phyloP scores from a whole-genome alignment of 1,140 invertebrate species.

The Olivierus martensii region DNA sequence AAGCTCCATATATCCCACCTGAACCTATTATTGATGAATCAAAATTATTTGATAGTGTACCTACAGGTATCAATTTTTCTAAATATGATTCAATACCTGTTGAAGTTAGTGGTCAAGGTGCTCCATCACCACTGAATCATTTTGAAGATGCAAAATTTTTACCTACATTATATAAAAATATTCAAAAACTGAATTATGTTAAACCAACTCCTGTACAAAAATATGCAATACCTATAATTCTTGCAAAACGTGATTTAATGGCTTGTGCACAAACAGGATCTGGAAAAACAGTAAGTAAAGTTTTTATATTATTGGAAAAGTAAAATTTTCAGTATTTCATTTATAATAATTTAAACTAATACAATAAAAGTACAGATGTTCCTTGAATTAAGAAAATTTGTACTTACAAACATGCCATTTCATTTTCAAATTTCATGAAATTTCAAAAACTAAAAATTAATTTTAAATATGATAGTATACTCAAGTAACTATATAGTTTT shows the following conservation, averaged over 20 bases:
- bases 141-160: slow-evolving; percentile 53
- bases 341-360: too few species aligned
- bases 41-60: slow-evolving; percentile 51
- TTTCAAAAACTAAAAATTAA: too few species aligned
- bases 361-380: too few species aligned
- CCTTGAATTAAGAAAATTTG: too few species aligned
- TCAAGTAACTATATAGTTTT: too few species aligned
- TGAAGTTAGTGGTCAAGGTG: slow-evolving; percentile 55
- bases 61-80: slow-evolving; percentile 73
- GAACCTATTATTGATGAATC: slow-evolving; percentile 44
- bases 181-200: slow-evolving; percentile 62
- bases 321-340: too few species aligned
- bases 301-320: too few species aligned
- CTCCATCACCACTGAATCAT: slow-evolving; percentile 42
- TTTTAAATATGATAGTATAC: too few species aligned
- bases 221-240: slow-evolving; percentile 68
- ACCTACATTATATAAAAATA: slow-evolving; percentile 53
- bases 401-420: too few species aligned
- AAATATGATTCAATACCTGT: slow-evolving; percentile 72
- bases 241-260: slow-evolving; percentile 73
- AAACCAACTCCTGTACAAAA: slow-evolving; percentile 92
- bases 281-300: slow-evolving; percentile 66
- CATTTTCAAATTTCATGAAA: too few species aligned
- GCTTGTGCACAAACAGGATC: slow-evolving; percentile 96
- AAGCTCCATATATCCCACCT: slow-evolving; percentile 55